Evolutionary conservation across 2,797 vertebrate genomes (phyloP).

Genomic region (Spondyliosoma cantharus): DNA sequence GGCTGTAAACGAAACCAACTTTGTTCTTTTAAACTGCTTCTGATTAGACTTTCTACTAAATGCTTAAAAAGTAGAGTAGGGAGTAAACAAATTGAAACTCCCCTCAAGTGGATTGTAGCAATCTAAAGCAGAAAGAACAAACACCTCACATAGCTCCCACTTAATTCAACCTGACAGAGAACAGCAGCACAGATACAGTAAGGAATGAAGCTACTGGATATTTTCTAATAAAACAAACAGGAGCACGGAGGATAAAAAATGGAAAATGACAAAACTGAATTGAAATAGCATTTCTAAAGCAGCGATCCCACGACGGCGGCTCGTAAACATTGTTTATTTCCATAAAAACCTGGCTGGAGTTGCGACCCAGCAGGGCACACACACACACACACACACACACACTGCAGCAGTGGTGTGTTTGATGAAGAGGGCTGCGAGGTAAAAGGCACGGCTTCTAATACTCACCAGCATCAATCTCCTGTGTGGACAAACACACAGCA

Average conservation of each 20-base stretch:
- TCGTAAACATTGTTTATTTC: conserved; percentile 64
- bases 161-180: conserved; percentile 39
- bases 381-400: conserved; percentile 11
- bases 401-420: conserved; percentile 22
- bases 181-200: background rate
- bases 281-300: conserved; percentile 52
- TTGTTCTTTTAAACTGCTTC: background rate
- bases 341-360: conserved; percentile 49
- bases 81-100: conserved; percentile 24
- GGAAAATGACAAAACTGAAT: conserved; percentile 54
- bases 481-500: conserved; percentile 15
- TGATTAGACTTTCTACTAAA: conserved; percentile 8
- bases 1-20: background rate
- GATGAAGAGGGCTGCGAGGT: conserved; percentile 40
- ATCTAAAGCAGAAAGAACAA: conserved; percentile 28
- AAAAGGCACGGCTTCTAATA: conserved; percentile 30
- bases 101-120: background rate
- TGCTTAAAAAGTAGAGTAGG: background rate
- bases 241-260: conserved; percentile 22
- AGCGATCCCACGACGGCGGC: conserved; percentile 18
- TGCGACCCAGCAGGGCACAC: background rate
- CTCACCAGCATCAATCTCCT: conserved; percentile 36
- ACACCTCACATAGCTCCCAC: conserved; percentile 1
- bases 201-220: conserved; percentile 10
- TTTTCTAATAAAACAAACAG: conserved; percentile 54